These are phyloP conservation scores for Geotria australis DNA, from an alignment of 2,797 vertebrate genomes.

Conservation along the genomic window DNA sequence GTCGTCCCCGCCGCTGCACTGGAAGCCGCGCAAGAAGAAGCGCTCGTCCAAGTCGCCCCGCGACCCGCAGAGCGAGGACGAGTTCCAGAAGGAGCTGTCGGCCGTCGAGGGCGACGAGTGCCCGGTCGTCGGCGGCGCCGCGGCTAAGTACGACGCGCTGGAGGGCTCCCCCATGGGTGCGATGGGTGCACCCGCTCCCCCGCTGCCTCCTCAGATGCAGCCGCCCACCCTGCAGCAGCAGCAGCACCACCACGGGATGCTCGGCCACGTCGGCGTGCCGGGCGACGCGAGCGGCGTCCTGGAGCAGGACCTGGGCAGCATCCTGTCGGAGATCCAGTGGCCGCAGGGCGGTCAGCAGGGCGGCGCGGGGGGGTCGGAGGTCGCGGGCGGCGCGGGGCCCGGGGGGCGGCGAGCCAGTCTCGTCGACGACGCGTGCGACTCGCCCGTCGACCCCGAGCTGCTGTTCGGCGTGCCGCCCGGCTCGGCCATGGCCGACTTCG, in stretches of 20 bases:
- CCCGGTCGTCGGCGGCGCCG: conserved; percentile 82
- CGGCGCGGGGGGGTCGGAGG: background rate
- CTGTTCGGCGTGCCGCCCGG: background rate
- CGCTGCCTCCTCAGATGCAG: conserved; percentile 55
- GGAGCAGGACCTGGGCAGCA: background rate
- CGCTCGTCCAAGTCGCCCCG: conserved; percentile 26
- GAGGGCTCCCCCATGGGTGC: background rate
- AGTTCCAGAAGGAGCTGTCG: conserved; percentile 87
- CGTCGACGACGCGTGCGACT: background rate
- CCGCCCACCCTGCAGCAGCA: conserved; percentile 28
- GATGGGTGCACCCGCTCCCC: conserved; percentile 63
- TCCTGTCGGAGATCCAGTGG: background rate
- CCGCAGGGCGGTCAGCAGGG: background rate
- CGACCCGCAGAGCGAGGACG: conserved; percentile 51
- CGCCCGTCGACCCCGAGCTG: background rate
- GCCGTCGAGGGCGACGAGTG: conserved; percentile 88
- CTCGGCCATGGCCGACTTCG: background rate
- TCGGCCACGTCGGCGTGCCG: conserved; percentile 22
- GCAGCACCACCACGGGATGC: conserved; percentile 35
- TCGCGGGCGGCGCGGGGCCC: background rate
- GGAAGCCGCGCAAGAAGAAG: conserved; percentile 41
- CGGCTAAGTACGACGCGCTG: conserved; percentile 12
- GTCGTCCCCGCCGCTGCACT: background rate
- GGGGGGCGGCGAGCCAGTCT: background rate
- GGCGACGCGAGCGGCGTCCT: background rate